Base-by-base conservation (phyloP, 1,140 invertebrate species). In the Muscidifurax raptorellus region DNA sequence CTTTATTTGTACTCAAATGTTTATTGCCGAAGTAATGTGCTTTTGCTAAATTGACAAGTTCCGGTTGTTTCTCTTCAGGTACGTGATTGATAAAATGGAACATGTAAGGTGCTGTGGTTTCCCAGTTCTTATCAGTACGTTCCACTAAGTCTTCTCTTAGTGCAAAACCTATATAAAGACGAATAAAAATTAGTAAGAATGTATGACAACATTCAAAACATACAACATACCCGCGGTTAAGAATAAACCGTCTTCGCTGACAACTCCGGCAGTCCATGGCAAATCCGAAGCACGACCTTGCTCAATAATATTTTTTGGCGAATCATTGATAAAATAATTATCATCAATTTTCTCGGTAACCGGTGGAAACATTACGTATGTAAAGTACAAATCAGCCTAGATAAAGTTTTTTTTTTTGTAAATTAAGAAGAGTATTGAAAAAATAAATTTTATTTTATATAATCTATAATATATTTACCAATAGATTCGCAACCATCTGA, bases 21-120 rank as follows among this genome's bases (percentile, higher is more conserved):
- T 94, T 92, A 0, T 85, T 72, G 15, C 90, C 90, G 12, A 95
- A 89, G 87, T 95, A 95, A 74, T 92, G 90, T 75, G 94, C 86
- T 86, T 93, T 94, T 71, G 95, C 94, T 89, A 92, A 93, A 3
- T 87, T 85, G 0, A 93, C 91, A 4, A 94, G 92, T 10, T 87
- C 87, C 0, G 85, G 32, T 10, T 93, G 92, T n/a, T 87, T 86
- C 10, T 87, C 82, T 3, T 91, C 71, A 0, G 94, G 93, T n/a
- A 95, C 86, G 0, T 94, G 94, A 86, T 94, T 92, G 71, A 95
- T 94, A 88, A 93, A 94, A 83, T 94, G 94, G 28, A 95, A 93
- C 18, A 94, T 89, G 82, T 92, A 91, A 44, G 94, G 93, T 12
- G 93, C 93, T 7, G 95, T 89, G 80, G 92, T 88, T 10, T 93